A percentile compares a stretch with the other conserved stretches of the same genome.
Evolutionary conservation across 2,113 vertebrate species (phyloP).

Genomic region (Mola mola): DNA sequence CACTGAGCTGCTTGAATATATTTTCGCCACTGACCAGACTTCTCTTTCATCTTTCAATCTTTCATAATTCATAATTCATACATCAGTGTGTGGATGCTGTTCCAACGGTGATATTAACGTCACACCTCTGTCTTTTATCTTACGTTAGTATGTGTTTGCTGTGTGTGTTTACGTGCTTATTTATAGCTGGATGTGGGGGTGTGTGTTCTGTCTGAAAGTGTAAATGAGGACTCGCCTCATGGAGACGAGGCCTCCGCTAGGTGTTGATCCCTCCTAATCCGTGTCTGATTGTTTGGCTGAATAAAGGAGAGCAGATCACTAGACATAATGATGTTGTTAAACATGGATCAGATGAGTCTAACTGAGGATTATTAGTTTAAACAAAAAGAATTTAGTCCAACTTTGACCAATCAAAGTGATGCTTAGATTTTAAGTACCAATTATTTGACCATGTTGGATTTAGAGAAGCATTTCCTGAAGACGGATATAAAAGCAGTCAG

Average conservation of each 20-base stretch:
- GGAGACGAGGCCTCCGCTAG: not conserved
- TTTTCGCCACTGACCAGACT: no score
- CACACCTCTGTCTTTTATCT: not conserved
- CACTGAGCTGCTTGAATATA: conserved; percentile 18
- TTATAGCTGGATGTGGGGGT: not conserved
- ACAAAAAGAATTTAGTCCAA: not conserved
- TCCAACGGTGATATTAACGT: conserved; percentile 6
- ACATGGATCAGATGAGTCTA: not conserved
- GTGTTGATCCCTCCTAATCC: conserved; percentile 16
- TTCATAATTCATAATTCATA: no score
- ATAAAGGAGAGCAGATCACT: conserved; percentile 11
- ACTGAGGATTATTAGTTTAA: not conserved
- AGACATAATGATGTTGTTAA: not conserved
- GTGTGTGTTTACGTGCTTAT: not conserved
- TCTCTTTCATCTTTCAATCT: no score
- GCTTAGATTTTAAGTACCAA: no score
- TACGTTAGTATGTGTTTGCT: not conserved
- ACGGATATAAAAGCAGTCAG: no score
- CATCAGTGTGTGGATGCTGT: not conserved
- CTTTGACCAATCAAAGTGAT: no score
- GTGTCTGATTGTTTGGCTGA: not conserved
- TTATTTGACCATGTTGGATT: no score
- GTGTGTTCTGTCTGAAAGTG: conserved; percentile 19
- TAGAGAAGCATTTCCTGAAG: no score
- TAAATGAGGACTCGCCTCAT: conserved; percentile 30